phyloP scores from a whole-genome alignment of 2,888 invertebrate genomes.

The Ephialtes manifestator region DNA sequence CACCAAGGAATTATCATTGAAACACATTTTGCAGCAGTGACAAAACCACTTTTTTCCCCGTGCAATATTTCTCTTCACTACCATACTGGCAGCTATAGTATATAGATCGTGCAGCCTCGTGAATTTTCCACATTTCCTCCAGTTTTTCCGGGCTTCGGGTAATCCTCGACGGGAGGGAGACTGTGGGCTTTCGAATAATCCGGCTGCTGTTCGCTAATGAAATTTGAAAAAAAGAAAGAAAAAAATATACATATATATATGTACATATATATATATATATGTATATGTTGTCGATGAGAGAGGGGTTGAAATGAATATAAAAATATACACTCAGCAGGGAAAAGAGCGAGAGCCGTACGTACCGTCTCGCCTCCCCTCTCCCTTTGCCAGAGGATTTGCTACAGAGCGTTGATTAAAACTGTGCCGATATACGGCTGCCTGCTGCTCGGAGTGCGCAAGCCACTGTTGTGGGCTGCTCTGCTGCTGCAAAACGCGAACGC shows the following conservation, averaged over 20 bases:
- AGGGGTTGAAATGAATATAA: slow-evolving; percentile 22
- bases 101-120: slow-evolving; percentile 14
- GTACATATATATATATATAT: slow-evolving; percentile 11
- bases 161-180: slow-evolving; percentile 79
- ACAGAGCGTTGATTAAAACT: slow-evolving; percentile 84
- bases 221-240: slow-evolving; percentile 76
- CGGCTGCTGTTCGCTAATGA: slow-evolving; percentile 84
- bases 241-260: too few species aligned
- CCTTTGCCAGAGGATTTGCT: slow-evolving; percentile 80
- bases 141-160: slow-evolving; percentile 80
- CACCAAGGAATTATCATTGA: too few species aligned
- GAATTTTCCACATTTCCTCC: slow-evolving; percentile 68
- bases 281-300: neutral
- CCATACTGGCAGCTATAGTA: neutral
- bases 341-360: slow-evolving; percentile 68
- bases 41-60: neutral
- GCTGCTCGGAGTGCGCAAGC: slow-evolving; percentile 71
- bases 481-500: slow-evolving; percentile 39
- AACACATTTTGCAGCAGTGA: too few species aligned
- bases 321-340: slow-evolving; percentile 21
- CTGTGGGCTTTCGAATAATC: slow-evolving; percentile 77
- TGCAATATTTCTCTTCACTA: slow-evolving; percentile 41
- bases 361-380: slow-evolving; percentile 15
- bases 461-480: slow-evolving; percentile 38
- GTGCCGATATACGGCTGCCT: slow-evolving; percentile 80